Percentiles rank a stretch among this genome's conserved stretches.
phyloP scores from a whole-genome alignment of 2,888 invertebrate genomes.

The Poecilus cupreus region DNA sequence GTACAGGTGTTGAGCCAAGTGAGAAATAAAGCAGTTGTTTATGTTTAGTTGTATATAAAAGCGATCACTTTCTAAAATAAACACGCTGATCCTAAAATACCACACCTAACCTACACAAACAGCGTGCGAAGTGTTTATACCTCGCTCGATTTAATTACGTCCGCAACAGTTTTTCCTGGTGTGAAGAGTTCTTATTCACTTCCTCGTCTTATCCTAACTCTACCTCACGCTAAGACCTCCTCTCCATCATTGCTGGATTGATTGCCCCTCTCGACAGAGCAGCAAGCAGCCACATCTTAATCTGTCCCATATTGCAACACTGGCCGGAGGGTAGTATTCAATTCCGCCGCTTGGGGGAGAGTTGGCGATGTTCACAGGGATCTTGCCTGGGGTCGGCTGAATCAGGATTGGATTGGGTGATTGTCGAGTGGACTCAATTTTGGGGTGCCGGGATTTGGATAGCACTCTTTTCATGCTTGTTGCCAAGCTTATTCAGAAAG shows the following conservation, averaged over 20 bases:
- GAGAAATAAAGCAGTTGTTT: conserved; percentile 4
- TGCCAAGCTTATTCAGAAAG: no score
- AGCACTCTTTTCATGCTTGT: no score
- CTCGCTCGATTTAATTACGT: conserved; percentile 18
- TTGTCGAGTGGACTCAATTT: no score
- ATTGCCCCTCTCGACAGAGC: not conserved
- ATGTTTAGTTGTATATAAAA: conserved; percentile 7
- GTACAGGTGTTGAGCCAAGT: not conserved
- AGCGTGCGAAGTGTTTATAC: not conserved
- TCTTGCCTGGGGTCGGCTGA: not conserved
- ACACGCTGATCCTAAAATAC: conserved; percentile 7
- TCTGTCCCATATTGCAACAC: conserved; percentile 25
- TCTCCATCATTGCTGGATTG: conserved; percentile 10
- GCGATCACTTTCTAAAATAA: conserved; percentile 6
- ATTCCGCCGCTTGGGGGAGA: not conserved
- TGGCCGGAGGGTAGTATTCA: not conserved
- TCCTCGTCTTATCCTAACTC: not conserved
- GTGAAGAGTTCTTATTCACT: not conserved
- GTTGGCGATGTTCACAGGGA: not conserved
- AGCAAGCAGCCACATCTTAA: conserved; percentile 4
- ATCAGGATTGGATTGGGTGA: not conserved
- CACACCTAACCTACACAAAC: conserved; percentile 9
- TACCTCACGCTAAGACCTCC: not conserved
- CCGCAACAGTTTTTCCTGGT: conserved; percentile 1
- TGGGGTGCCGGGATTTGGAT: no score